Conservation (phyloP, 2,888 invertebrate genomes). For the Drosophila leonis region DNA sequence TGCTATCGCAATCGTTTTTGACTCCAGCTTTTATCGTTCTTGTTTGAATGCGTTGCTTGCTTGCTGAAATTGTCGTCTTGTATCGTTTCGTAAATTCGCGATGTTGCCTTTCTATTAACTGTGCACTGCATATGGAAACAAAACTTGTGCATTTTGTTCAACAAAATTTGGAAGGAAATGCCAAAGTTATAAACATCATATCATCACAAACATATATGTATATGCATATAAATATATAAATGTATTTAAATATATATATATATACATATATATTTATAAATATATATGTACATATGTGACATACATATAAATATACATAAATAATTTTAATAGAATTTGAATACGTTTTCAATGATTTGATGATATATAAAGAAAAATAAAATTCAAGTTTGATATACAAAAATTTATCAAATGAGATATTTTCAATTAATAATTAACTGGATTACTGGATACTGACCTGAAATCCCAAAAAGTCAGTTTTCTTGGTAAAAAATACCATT, state of each 20-base stretch:
- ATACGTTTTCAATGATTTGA: neutral
- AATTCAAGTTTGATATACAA: neutral
- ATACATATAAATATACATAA: neutral
- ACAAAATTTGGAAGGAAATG: conserved; percentile 52
- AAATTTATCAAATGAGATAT: neutral
- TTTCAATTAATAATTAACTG: neutral
- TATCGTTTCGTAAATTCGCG: conserved; percentile 1
- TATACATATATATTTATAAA: neutral
- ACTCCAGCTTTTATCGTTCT: conserved; percentile 2
- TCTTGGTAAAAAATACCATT: neutral
- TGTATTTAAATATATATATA: neutral
- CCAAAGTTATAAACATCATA: conserved; percentile 20
- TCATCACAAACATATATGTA: conserved; percentile 13
- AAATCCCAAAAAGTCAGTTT: neutral
- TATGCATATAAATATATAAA: neutral
- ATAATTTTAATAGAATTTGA: neutral
- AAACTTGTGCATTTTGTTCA: conserved; percentile 54
- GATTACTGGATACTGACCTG: too few species aligned
- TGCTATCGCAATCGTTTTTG: conserved; percentile 7
- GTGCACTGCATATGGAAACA: conserved; percentile 27
- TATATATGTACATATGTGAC: neutral
- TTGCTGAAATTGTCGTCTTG: conserved; percentile 6
- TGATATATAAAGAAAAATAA: neutral
- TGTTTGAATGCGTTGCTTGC: neutral
- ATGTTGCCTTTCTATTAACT: conserved; percentile 16